Evolutionary conservation across 2,797 vertebrate species (phyloP).

Genomic region (Sibirionetta formosa): DNA sequence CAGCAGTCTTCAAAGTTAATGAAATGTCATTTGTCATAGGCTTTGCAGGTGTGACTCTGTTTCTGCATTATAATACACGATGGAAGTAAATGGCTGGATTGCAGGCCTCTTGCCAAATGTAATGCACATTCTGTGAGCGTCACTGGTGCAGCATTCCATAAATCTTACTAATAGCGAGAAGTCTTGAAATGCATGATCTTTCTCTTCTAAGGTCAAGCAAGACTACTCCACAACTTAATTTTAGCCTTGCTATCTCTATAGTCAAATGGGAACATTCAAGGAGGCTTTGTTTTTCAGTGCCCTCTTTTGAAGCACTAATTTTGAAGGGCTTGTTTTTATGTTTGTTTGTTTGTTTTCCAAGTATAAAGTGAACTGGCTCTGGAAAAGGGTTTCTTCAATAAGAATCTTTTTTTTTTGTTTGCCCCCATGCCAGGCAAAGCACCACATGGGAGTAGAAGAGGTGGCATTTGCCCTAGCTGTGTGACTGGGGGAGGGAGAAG

Average conservation of each 20-base stretch:
- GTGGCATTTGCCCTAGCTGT: not conserved
- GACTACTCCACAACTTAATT: slow-evolving; percentile 35
- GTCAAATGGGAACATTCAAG: not conserved
- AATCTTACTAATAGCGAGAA: slow-evolving; percentile 34
- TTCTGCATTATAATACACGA: slow-evolving; percentile 77
- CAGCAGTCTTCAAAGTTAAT: slow-evolving; percentile 85
- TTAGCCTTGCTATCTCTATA: not conserved
- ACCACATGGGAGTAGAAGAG: not conserved
- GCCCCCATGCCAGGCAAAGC: not conserved
- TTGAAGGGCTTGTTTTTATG: not conserved
- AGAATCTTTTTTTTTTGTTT: not conserved
- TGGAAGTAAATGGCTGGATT: slow-evolving; percentile 38
- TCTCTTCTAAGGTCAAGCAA: slow-evolving; percentile 45
- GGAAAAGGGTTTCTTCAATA: not conserved
- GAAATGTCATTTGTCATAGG: slow-evolving; percentile 90
- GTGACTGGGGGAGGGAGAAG: slow-evolving; percentile 18
- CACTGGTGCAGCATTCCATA: slow-evolving; percentile 35
- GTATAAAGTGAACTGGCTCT: not conserved
- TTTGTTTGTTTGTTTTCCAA: not conserved
- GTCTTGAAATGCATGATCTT: slow-evolving; percentile 51
- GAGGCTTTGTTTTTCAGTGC: not conserved
- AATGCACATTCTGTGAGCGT: slow-evolving; percentile 59
- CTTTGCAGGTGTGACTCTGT: slow-evolving; percentile 88
- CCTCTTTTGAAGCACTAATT: not conserved
- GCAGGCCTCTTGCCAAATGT: slow-evolving; percentile 52